Evolutionary conservation across 2,888 invertebrate species (phyloP).

Genomic region (Choristoneura rosaceana): DNA sequence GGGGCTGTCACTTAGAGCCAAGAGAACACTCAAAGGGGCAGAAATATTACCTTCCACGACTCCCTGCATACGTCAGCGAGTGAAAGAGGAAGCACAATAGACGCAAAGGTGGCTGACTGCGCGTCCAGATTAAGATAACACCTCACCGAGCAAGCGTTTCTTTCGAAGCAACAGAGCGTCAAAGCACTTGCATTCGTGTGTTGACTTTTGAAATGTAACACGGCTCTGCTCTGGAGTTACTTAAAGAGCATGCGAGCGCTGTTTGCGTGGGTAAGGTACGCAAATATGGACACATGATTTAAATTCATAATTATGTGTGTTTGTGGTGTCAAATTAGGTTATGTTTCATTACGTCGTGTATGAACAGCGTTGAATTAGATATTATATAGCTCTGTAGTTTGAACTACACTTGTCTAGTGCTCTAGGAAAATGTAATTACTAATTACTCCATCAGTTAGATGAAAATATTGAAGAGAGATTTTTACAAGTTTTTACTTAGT

Average conservation of each 20-base stretch:
- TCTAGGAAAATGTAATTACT: no score
- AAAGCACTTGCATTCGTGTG: conserved; percentile 56
- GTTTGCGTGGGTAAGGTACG: conserved; percentile 37
- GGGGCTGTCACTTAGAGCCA: conserved; percentile 49
- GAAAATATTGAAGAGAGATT: no score
- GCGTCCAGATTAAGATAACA: conserved; percentile 76
- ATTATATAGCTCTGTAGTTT: not conserved
- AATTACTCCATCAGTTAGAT: no score
- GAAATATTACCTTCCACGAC: conserved; percentile 65
- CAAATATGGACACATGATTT: conserved; percentile 39
- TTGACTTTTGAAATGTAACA: conserved; percentile 62
- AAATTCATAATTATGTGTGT: conserved; percentile 40
- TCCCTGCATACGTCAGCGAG: conserved; percentile 59
- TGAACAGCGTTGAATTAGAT: conserved; percentile 21
- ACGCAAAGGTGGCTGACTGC: conserved; percentile 59
- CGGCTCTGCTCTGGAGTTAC: conserved; percentile 39
- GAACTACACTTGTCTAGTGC: not conserved
- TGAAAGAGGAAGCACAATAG: conserved; percentile 68
- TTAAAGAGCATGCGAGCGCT: conserved; percentile 32
- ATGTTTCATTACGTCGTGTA: conserved; percentile 39
- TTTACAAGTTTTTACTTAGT: no score
- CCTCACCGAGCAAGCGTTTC: conserved; percentile 59
- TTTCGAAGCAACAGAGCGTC: conserved; percentile 57
- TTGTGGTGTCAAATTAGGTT: conserved; percentile 40
- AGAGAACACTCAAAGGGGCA: conserved; percentile 63